These are phyloP conservation scores for Rhagonycha fulva DNA, from an alignment of 2,888 invertebrate species.

Conservation along the genomic window DNA sequence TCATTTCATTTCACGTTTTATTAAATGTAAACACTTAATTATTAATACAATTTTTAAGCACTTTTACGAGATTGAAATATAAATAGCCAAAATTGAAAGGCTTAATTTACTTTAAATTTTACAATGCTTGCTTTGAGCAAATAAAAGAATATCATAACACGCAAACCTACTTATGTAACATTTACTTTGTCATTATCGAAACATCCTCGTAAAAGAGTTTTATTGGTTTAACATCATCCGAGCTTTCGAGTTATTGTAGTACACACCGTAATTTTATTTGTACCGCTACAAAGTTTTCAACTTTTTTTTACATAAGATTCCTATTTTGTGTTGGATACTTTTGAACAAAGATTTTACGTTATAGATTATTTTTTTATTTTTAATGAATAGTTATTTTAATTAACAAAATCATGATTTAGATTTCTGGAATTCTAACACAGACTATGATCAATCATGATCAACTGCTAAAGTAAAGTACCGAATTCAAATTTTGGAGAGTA, in stretches of 20 bases:
- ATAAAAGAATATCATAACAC: neutral
- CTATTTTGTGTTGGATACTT: neutral
- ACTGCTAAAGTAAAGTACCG: no score
- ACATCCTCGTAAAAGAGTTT: neutral
- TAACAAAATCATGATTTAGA: neutral
- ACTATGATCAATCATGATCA: no score
- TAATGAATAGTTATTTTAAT: neutral
- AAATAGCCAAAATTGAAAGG: neutral
- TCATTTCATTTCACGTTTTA: neutral
- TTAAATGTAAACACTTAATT: neutral
- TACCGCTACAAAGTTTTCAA: neutral
- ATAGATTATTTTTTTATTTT: neutral
- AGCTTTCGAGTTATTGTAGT: neutral
- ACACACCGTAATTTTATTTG: neutral
- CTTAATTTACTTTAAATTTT: neutral
- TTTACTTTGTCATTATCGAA: neutral
- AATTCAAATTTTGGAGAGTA: no score
- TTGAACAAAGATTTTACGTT: neutral
- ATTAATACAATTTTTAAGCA: neutral
- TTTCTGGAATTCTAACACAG: neutral
- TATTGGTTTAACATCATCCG: neutral
- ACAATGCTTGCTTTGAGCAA: neutral
- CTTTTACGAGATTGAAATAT: neutral
- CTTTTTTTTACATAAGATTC: neutral
- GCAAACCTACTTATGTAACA: neutral